phyloP scores from a whole-genome alignment of 2,888 invertebrate genomes.

The Marasmarcha lunaedactyla region DNA sequence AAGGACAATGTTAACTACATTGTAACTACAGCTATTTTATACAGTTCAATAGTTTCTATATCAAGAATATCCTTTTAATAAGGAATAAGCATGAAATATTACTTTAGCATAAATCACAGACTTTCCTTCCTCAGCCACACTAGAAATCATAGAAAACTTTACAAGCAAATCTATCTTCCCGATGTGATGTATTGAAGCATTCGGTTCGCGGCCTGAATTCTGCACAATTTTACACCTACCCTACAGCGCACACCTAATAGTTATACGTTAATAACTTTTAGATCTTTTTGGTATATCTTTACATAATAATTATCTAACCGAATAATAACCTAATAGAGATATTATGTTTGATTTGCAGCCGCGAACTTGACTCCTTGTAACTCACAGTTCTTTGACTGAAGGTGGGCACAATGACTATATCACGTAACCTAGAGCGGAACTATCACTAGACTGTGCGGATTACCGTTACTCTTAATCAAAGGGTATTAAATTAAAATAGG shows the following conservation, averaged over 20 bases:
- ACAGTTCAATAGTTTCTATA: conserved; percentile 41
- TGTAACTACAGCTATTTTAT: conserved; percentile 44
- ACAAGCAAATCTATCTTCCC: no score
- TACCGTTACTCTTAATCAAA: no score
- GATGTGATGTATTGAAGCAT: no score
- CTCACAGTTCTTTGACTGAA: conserved; percentile 38
- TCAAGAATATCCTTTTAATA: conserved; percentile 46
- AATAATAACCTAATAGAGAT: no score
- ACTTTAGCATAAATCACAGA: conserved; percentile 67
- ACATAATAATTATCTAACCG: no score
- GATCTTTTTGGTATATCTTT: no score
- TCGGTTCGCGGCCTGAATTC: not conserved
- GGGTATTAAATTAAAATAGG: no score
- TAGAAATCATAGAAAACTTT: conserved; percentile 23
- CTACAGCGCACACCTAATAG: no score
- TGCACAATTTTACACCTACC: no score
- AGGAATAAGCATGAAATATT: conserved; percentile 61
- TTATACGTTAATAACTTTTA: no score
- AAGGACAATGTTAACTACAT: conserved; percentile 39
- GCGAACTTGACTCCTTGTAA: not conserved
- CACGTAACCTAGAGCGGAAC: conserved; percentile 14
- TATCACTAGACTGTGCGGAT: no score
- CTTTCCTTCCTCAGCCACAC: conserved; percentile 50
- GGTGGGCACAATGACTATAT: conserved; percentile 62
- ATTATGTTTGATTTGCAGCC: no score